phyloP scores from a whole-genome alignment of 2,113 vertebrate species.

The Halcyon malimbica region DNA sequence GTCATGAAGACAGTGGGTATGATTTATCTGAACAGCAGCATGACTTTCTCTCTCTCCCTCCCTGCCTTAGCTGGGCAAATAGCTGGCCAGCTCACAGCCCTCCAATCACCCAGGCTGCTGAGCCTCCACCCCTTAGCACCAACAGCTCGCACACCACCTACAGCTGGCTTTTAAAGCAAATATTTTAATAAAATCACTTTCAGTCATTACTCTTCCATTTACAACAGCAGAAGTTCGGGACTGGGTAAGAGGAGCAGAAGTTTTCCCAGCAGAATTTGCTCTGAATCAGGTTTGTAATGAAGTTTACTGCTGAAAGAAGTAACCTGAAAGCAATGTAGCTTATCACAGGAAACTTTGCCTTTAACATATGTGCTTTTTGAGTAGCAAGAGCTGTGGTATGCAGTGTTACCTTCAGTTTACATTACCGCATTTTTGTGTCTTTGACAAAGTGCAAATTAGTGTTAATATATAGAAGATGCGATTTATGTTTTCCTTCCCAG shows the following conservation, averaged over 20 bases:
- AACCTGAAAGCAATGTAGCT: background rate
- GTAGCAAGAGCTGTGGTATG: background rate
- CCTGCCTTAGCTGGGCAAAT: background rate
- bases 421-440: background rate
- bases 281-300: constrained; percentile 52
- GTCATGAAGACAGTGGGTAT: background rate
- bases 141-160: background rate
- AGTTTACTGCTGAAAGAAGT: background rate
- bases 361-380: background rate
- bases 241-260: constrained; percentile 1
- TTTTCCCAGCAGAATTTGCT: constrained; percentile 7
- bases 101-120: constrained; percentile 61
- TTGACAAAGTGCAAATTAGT: background rate
- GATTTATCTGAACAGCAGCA: constrained; percentile 5
- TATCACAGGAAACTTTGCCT: background rate
- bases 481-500: background rate
- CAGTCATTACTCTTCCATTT: background rate
- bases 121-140: constrained; percentile 55
- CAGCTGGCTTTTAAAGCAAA: constrained; percentile 19
- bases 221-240: background rate
- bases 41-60: background rate
- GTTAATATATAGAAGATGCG: background rate
- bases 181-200: constrained; percentile 19
- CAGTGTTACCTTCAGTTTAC: background rate
- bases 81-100: background rate